Evolutionary conservation across 2,888 invertebrate genomes (phyloP), one percentile per base, ranked within the genome.

Genomic region (Calliopum simillimum): DNA sequence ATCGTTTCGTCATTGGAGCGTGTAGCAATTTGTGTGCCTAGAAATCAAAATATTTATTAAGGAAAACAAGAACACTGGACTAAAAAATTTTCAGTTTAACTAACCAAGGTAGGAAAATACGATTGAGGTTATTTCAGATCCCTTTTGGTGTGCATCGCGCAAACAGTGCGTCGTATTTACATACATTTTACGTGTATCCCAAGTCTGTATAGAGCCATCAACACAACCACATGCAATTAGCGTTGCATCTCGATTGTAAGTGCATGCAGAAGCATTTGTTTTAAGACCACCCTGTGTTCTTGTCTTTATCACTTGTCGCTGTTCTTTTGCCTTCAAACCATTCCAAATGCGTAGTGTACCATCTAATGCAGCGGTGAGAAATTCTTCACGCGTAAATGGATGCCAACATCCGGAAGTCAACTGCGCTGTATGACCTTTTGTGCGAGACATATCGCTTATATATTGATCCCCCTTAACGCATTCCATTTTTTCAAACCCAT

Each of bases 381-480:
- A 99, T 84, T 99, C 97, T 76, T 96, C 94, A 71, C 92, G 91
- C 2, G 90, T 89, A 75, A 93, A 92, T 0, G 99, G 99, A 88
- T 98, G 96, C 97, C 98, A 99, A 81, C 93, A 92, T 1, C 98
- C 95, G 66, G 92, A 90, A 79, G 96, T 96, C 4, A 99, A 86
- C 43, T 95, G 91, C 0, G 98, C 96, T 0, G 95, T 94, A 84
- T 99, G 99, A 0, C 99, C 99, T 84, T 95, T 97, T 0, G 98
- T 98, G 79, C 89, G 90, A 0, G 94, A 92, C 92, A 97, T 95
- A 84, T 99, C 99, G 0, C 93, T 93, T 21, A 99, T 94, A 80
- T 99, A 99, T 84, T 96, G 96, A 85, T 97, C 97, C 0, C 98
- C 99, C 85, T 97, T 97, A 0, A 94, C 92, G 80, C 97, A 97